phyloP scores from a whole-genome alignment of 2,797 vertebrate genomes.

The Tarsius wallacei region DNA sequence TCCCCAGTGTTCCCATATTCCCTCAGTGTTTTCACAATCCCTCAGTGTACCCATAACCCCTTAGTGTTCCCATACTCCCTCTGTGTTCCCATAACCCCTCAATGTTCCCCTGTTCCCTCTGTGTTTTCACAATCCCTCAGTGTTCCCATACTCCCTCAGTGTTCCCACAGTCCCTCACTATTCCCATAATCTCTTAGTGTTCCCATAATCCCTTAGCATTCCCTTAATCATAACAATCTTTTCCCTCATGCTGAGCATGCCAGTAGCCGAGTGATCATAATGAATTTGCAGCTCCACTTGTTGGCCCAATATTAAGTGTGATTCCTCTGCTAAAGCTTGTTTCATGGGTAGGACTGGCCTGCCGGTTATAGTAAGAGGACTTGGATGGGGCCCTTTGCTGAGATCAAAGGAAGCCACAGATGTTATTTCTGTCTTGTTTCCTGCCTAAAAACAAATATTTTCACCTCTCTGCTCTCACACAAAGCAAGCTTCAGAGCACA shows the following conservation, averaged over 20 bases:
- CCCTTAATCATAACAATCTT: not conserved
- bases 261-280: not conserved
- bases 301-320: not conserved
- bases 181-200: slow-evolving; percentile 40
- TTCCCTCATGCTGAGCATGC: slow-evolving; percentile 69
- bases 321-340: slow-evolving; percentile 79
- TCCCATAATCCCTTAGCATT: slow-evolving; percentile 60
- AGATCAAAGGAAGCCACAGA: slow-evolving; percentile 83
- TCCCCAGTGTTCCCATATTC: not conserved
- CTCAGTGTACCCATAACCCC: no score
- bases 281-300: not conserved
- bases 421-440: slow-evolving; percentile 69
- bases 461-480: not conserved
- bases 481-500: not conserved
- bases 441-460: not conserved
- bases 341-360: slow-evolving; percentile 74
- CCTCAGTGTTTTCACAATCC: no score
- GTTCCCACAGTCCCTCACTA: not conserved
- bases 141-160: not conserved
- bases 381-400: slow-evolving; percentile 75
- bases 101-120: no score
- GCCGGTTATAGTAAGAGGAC: slow-evolving; percentile 72
- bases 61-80: no score
- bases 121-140: not conserved
- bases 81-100: no score